Base-by-base conservation (phyloP, 2,113 vertebrate species). In the Percina caprodes region DNA sequence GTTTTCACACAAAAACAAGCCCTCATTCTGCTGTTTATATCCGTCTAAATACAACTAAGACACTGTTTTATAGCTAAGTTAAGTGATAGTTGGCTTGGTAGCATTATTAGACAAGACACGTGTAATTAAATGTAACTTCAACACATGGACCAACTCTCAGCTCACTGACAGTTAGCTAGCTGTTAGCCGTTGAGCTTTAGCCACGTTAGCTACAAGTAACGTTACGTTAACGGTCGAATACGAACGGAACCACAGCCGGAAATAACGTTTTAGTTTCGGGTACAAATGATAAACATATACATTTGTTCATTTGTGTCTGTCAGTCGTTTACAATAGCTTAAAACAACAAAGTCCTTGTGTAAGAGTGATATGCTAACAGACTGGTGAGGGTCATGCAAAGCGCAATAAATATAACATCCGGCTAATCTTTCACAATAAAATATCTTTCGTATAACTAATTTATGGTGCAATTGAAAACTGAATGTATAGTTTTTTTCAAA, bases 1-100 rank as follows among this genome's bases (percentile, higher is more conserved):
- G 79, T 80, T 72, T 85, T 72, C 23, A 51, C 63, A 23, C 56
- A 21, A 0, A 54, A 19, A 54, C 82, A 33, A 26, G 0, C 1
- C 69, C 69, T 77, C 92, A 92, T 94, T 58, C 39, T 79, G 52
- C 18, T 26, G n/a, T 0, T 68, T 3, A 0, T 30, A 13, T 15
- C 24, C 1, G 3, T 2, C 13, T 21, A 13, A 12, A 15, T 3
- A 15, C 2, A 30, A 10, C 52, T 1, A 16, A 0, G 12, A 30
- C 8, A 3, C 9, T 42, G 0, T 5, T 13, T 46, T 26, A 48
- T 10, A 26, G 26, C 4, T 18, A 24, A 3, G n/a, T 48, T 16
- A 18, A 1, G 0, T 3, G 2, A 58, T 4, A 10, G n/a, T 33
- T 16, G 21, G 0, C 2, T 15, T 49, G 19, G 16, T 33, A 0